Evolutionary conservation across 23 tunicate genomes (phyloP).

Genomic region (Diplosoma virens): DNA sequence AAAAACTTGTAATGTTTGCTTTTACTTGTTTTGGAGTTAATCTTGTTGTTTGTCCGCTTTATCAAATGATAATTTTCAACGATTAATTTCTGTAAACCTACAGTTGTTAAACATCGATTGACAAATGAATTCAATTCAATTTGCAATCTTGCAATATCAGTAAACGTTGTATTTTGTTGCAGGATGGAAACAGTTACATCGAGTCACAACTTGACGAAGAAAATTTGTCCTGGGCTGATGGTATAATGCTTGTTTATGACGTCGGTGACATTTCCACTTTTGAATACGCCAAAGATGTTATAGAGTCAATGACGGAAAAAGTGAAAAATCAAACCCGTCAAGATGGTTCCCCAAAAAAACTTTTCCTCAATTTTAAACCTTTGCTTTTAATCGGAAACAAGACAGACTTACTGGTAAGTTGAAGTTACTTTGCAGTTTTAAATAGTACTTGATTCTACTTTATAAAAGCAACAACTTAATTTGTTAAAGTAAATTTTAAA

Average conservation of each 20-base stretch:
- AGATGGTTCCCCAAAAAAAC: not conserved
- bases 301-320: constrained; percentile 1
- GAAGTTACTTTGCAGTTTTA: too few relatives aligned
- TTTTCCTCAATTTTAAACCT: not conserved
- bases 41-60: too few relatives aligned
- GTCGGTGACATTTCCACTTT: constrained; percentile 30
- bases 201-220: constrained; percentile 9
- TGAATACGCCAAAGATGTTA: constrained; percentile 19
- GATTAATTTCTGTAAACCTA: too few relatives aligned
- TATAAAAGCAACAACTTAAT: too few relatives aligned
- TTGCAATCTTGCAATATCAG: too few relatives aligned
- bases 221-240: constrained; percentile 46
- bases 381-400: constrained; percentile 36
- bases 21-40: too few relatives aligned
- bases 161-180: not conserved
- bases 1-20: too few relatives aligned
- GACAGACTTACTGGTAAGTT: constrained; percentile 44
- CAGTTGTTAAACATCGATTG: too few relatives aligned
- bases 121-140: too few relatives aligned
- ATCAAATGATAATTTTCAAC: too few relatives aligned
- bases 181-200: not conserved
- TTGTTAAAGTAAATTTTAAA: too few relatives aligned
- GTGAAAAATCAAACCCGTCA: not conserved
- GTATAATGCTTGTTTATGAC: constrained; percentile 40
- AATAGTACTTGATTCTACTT: too few relatives aligned